Evolutionary conservation across 1,140 invertebrate genomes (phyloP).

Genomic region (Dufourea novaeangliae): DNA sequence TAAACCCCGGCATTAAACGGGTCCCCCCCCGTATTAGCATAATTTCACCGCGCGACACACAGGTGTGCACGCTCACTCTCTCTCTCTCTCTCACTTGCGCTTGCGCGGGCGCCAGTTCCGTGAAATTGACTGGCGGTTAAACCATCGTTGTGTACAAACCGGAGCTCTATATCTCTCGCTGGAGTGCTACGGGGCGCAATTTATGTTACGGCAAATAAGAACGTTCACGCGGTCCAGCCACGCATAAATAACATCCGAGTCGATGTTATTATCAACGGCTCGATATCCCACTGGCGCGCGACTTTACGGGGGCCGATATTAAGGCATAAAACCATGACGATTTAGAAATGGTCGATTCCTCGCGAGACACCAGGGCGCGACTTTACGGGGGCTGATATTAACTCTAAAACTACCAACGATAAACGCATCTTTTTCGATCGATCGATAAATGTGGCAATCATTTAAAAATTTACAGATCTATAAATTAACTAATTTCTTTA

Average conservation of each 20-base stretch:
- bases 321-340: too few relatives aligned
- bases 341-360: too few relatives aligned
- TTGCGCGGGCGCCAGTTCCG: neutral
- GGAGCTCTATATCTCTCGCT: neutral
- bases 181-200: neutral
- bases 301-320: too few relatives aligned
- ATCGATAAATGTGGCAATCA: too few relatives aligned
- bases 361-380: too few relatives aligned
- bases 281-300: too few relatives aligned
- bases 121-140: constrained; percentile 30
- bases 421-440: too few relatives aligned
- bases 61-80: constrained; percentile 45
- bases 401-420: too few relatives aligned
- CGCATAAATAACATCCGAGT: constrained; percentile 1
- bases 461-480: too few relatives aligned
- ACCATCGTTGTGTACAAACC: neutral
- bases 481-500: too few relatives aligned
- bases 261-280: constrained; percentile 1
- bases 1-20: neutral
- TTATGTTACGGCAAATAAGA: neutral
- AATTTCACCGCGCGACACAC: neutral
- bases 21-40: constrained; percentile 6
- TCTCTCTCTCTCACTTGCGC: too few relatives aligned
- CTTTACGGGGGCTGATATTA: too few relatives aligned
- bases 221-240: neutral